Evolutionary conservation across 2,888 invertebrate genomes (phyloP).

Genomic region (Pasiphila rectangulata): DNA sequence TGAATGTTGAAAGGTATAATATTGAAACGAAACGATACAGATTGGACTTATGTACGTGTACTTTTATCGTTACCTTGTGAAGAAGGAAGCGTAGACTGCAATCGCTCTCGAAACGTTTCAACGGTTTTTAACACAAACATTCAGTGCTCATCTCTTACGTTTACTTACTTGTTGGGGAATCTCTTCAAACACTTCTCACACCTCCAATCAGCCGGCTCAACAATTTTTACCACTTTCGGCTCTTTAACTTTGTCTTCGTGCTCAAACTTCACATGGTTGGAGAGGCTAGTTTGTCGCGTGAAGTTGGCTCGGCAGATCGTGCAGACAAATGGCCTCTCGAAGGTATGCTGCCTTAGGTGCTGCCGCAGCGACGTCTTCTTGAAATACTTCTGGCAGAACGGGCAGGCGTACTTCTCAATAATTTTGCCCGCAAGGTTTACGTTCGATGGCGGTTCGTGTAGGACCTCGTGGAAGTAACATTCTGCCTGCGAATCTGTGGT

Average conservation of each 20-base stretch:
- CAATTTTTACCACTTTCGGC: conserved; percentile 32
- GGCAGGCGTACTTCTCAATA: conserved; percentile 82
- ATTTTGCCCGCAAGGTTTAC: conserved; percentile 44
- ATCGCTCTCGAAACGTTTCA: not conserved
- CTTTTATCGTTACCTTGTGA: too few species aligned
- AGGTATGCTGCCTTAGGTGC: conserved; percentile 87
- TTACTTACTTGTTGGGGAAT: conserved; percentile 54
- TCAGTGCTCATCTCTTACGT: too few species aligned
- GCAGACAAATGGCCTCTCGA: conserved; percentile 86
- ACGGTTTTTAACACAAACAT: too few species aligned
- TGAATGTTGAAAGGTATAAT: conserved; percentile 4
- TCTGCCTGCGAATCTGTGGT: conserved; percentile 85
- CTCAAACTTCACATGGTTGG: conserved; percentile 80
- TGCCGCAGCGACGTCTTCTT: conserved; percentile 84
- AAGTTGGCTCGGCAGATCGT: conserved; percentile 83
- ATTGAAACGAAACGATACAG: not conserved
- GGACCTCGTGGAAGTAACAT: conserved; percentile 85
- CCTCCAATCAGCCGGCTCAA: conserved; percentile 39
- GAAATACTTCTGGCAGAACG: conserved; percentile 84
- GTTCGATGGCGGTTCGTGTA: conserved; percentile 79
- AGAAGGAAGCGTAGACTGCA: too few species aligned
- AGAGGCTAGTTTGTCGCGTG: conserved; percentile 83
- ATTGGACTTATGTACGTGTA: too few species aligned
- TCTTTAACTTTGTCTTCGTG: conserved; percentile 57
- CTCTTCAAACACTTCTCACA: conserved; percentile 51